Evolutionary conservation across 2,888 invertebrate genomes (phyloP).

Genomic region (Theristus sp.): DNA sequence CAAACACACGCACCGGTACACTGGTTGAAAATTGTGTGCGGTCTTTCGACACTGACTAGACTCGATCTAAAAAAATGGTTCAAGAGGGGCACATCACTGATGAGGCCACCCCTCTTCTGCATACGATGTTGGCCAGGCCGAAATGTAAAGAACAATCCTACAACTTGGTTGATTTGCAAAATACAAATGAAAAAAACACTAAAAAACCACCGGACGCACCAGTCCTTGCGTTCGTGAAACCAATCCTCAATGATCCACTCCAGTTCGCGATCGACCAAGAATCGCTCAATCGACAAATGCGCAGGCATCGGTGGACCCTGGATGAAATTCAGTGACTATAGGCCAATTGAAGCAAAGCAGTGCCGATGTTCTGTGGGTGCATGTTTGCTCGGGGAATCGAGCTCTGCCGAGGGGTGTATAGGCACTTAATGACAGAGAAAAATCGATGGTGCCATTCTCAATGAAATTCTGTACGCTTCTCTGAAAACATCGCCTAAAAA

Average conservation of each 20-base stretch:
- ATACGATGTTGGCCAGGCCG: constrained; percentile 62
- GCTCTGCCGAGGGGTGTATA: constrained; percentile 28
- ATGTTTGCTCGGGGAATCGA: no score
- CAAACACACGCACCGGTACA: no score
- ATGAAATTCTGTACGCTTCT: no score
- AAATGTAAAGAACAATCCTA: constrained; percentile 75
- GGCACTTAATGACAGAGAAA: no score
- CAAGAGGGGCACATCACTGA: not conserved
- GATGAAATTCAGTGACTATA: no score
- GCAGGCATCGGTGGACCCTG: constrained; percentile 53
- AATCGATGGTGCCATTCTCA: no score
- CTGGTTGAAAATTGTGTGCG: no score
- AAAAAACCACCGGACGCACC: constrained; percentile 42
- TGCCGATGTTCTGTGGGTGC: no score
- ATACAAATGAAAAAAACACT: constrained; percentile 84
- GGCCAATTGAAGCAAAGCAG: no score
- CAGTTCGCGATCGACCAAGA: constrained; percentile 89
- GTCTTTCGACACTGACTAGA: no score
- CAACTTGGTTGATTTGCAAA: constrained; percentile 88
- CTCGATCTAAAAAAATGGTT: no score
- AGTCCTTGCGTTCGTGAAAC: constrained; percentile 74
- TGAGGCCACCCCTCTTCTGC: constrained; percentile 62
- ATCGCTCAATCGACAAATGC: constrained; percentile 87
- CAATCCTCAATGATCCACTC: constrained; percentile 75
- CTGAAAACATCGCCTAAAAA: no score